phyloP scores from a whole-genome alignment of 1,140 invertebrate species.

The Pseudomyrmex cubaensis region DNA sequence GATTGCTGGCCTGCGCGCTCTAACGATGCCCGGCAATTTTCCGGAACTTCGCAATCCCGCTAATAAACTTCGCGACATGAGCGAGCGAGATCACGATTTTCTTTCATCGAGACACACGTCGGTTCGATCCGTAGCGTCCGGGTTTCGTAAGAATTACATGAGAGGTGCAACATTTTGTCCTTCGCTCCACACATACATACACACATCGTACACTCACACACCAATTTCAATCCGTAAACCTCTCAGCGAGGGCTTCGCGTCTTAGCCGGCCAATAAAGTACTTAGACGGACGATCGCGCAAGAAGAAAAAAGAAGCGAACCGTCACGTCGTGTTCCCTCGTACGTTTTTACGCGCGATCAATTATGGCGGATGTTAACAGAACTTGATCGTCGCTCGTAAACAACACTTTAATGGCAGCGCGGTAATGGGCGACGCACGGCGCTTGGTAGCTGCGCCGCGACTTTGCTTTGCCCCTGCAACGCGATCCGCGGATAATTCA shows the following conservation, averaged over 20 bases:
- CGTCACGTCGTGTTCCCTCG: conserved; percentile 8
- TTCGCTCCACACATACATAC: background rate
- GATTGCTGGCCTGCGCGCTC: conserved; percentile 59
- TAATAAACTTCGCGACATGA: conserved; percentile 66
- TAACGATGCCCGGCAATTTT: conserved; percentile 63
- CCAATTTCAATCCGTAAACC: background rate
- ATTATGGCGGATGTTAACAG: conserved; percentile 64
- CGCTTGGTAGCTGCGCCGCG: conserved; percentile 64
- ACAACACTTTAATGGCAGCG: conserved; percentile 64
- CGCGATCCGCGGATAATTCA: conserved; percentile 62
- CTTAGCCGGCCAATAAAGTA: background rate
- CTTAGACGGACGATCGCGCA: conserved; percentile 6
- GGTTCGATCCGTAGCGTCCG: conserved; percentile 52
- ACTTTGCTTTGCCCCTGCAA: conserved; percentile 27
- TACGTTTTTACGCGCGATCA: conserved; percentile 54
- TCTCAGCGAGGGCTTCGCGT: background rate
- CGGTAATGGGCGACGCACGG: conserved; percentile 55
- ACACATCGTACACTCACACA: too few relatives aligned
- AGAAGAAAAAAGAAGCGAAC: conserved; percentile 24
- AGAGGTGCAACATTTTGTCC: conserved; percentile 15
- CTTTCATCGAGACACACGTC: conserved; percentile 53
- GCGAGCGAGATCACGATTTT: conserved; percentile 65
- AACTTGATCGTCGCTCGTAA: conserved; percentile 69
- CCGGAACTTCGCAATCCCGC: conserved; percentile 57
- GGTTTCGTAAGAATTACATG: conserved; percentile 61